Evolutionary conservation across 2,888 invertebrate genomes (phyloP).

Genomic region (Drosophila seclusa): DNA sequence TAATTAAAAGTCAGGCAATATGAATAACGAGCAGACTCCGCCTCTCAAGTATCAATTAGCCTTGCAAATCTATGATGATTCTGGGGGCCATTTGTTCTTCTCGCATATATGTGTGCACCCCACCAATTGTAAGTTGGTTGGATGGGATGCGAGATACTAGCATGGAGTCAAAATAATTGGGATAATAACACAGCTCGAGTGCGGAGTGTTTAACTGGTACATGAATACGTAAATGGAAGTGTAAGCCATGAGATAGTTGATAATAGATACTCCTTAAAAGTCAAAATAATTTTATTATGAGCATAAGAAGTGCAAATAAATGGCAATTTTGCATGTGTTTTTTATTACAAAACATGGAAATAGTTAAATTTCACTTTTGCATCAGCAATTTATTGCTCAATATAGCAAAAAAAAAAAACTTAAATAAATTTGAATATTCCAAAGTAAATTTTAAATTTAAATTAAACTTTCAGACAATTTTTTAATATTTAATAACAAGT

Average conservation of each 20-base stretch:
- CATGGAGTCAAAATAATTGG: neutral
- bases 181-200: neutral
- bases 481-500: too few relatives aligned
- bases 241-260: neutral
- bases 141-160: neutral
- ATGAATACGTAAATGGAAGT: neutral
- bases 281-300: neutral
- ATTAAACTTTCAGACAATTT: too few relatives aligned
- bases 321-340: neutral
- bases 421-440: neutral
- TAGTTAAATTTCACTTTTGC: neutral
- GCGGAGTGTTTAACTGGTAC: neutral
- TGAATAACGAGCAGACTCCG: conserved; percentile 36
- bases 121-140: too few relatives aligned
- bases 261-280: neutral
- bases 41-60: conserved; percentile 20
- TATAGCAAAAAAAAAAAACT: neutral
- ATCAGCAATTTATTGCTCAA: neutral
- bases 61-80: conserved; percentile 4
- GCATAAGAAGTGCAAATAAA: neutral
- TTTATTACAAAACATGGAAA: neutral
- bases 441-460: neutral
- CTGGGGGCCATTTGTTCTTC: neutral
- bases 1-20: conserved; percentile 70
- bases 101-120: neutral